phyloP scores from a whole-genome alignment of 2,113 vertebrate genomes.

The Australoheros scitulus region DNA sequence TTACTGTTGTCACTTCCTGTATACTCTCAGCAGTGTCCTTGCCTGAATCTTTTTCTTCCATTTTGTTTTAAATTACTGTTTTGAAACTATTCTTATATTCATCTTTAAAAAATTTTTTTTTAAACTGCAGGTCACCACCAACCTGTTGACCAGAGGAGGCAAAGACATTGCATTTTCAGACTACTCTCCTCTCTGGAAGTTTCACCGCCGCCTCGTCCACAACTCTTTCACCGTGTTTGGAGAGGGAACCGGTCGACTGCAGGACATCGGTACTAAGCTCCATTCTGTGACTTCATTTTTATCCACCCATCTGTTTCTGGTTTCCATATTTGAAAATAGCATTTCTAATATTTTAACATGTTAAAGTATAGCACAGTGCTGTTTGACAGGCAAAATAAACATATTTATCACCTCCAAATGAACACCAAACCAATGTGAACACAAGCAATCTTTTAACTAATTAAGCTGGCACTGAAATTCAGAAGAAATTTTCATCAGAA shows the following conservation, averaged over 20 bases:
- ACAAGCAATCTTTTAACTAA: neutral
- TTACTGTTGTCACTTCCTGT: neutral
- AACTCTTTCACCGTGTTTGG: constrained; percentile 78
- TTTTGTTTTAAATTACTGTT: neutral
- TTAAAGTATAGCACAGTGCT: neutral
- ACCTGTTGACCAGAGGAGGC: constrained; percentile 78
- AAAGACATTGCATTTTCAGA: constrained; percentile 83
- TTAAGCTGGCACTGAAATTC: neutral
- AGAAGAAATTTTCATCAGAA: neutral
- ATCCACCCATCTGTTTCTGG: neutral
- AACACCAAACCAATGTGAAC: neutral
- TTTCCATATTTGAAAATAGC: too few relatives aligned
- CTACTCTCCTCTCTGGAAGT: constrained; percentile 77
- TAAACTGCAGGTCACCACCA: constrained; percentile 75
- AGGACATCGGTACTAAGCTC: constrained; percentile 74
- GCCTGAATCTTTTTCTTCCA: neutral
- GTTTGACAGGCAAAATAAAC: neutral
- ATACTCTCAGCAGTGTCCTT: neutral
- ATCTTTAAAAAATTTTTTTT: rapidly evolving
- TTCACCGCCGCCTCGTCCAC: constrained; percentile 78
- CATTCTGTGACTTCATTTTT: neutral
- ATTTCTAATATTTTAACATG: neutral
- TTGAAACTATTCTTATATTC: neutral
- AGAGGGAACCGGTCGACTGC: constrained; percentile 75
- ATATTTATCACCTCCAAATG: neutral